Evolutionary conservation across 92 coral and sea anemone genomes (phyloP).

Genomic region (Phenganax marumi): DNA sequence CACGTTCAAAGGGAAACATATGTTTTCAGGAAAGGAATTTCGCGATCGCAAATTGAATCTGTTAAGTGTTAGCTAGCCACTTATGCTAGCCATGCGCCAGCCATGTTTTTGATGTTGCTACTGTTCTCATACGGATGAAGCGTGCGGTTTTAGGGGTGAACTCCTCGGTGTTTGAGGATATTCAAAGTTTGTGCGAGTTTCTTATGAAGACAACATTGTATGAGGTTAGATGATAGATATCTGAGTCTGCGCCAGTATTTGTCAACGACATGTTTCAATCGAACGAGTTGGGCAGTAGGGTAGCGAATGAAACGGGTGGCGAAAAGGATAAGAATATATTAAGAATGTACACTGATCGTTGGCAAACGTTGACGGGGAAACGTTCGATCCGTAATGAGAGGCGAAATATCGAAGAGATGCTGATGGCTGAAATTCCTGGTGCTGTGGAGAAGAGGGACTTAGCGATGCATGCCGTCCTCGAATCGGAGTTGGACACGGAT

Average conservation of each 20-base stretch:
- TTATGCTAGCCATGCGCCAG: neutral
- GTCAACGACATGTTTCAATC: slow-evolving; percentile 22
- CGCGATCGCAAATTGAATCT: slow-evolving; percentile 1
- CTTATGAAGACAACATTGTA: neutral
- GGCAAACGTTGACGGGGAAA: slow-evolving; percentile 42
- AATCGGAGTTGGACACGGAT: slow-evolving; percentile 24
- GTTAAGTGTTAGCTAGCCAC: neutral
- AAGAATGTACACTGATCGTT: slow-evolving; percentile 37
- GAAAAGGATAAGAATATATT: neutral
- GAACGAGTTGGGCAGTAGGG: neutral
- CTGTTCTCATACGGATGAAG: neutral
- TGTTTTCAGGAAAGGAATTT: slow-evolving; percentile 1
- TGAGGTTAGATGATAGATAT: neutral
- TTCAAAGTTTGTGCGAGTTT: neutral
- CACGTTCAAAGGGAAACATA: neutral
- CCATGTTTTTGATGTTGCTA: neutral
- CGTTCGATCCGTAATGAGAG: slow-evolving; percentile 31
- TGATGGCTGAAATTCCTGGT: slow-evolving; percentile 37
- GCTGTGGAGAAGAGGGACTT: slow-evolving; percentile 31
- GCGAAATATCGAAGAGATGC: slow-evolving; percentile 37
- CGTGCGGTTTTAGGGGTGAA: neutral
- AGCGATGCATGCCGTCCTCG: slow-evolving; percentile 42
- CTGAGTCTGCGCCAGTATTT: neutral
- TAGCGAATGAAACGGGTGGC: neutral
- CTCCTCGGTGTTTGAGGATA: neutral